Evolutionary conservation across 2,113 vertebrate species (phyloP).

Genomic region (Myrmecobius fasciatus): DNA sequence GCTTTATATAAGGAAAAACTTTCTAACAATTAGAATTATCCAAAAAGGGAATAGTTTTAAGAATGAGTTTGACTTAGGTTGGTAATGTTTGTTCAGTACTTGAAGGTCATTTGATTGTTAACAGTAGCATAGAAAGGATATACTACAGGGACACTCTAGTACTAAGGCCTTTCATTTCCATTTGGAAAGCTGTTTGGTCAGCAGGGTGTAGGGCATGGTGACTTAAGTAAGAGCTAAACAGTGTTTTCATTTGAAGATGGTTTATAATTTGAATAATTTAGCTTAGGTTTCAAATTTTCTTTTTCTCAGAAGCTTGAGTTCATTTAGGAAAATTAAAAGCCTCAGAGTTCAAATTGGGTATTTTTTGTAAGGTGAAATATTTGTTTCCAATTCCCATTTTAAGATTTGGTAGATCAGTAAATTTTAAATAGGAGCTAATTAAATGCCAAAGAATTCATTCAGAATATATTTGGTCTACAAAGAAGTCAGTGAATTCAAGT

Average conservation of each 20-base stretch:
- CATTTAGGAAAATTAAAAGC: background rate
- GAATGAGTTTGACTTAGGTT: background rate
- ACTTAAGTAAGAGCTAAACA: background rate
- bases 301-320: background rate
- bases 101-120: background rate
- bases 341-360: background rate
- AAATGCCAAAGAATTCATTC: background rate
- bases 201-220: background rate
- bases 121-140: background rate
- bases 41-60: background rate
- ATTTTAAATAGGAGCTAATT: background rate
- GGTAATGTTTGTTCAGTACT: background rate
- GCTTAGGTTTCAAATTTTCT: background rate
- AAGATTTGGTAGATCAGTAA: background rate
- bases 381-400: background rate
- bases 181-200: background rate
- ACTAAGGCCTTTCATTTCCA: background rate
- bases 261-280: background rate
- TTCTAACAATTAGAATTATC: background rate
- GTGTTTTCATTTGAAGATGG: background rate
- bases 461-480: background rate
- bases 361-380: background rate
- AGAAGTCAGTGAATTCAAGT: background rate
- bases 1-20: background rate
- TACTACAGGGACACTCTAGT: background rate